phyloP scores from a whole-genome alignment of 2,888 invertebrate species.

The Limnephilus lunatus region DNA sequence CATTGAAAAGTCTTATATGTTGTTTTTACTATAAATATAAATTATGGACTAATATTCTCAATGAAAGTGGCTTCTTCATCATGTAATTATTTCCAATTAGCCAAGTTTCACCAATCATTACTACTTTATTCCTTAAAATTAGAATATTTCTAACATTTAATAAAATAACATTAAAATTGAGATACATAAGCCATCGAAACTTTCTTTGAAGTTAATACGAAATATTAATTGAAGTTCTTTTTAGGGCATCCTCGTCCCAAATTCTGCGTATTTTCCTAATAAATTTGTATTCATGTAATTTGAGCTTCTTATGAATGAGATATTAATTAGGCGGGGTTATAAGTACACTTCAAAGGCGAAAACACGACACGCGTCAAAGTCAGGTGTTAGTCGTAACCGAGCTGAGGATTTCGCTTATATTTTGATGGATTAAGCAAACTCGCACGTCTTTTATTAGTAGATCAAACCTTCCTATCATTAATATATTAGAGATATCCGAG shows the following conservation, averaged over 20 bases:
- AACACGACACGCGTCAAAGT: not conserved
- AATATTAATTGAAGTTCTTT: not conserved
- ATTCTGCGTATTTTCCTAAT: not conserved
- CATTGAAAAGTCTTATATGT: no score
- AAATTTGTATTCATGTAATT: not conserved
- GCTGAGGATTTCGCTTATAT: not conserved
- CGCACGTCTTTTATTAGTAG: not conserved
- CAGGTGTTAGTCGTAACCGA: not conserved
- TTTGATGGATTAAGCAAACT: not conserved
- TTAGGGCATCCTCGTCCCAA: not conserved
- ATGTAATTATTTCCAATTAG: not conserved
- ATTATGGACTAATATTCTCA: no score
- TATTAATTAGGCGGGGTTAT: not conserved
- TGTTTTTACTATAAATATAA: no score
- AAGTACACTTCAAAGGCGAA: not conserved
- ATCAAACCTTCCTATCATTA: slow-evolving; percentile 10
- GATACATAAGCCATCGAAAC: not conserved
- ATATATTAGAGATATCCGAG: not conserved
- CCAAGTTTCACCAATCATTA: not conserved
- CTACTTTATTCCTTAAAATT: not conserved
- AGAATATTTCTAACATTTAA: not conserved
- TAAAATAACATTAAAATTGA: not conserved
- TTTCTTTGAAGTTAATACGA: not conserved
- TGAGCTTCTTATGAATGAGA: not conserved
- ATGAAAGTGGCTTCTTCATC: not conserved